A percentile compares a stretch with the other conserved stretches of the same genome.
phyloP scores from a whole-genome alignment of 2,888 invertebrate genomes.

The Aphidoletes aphidimyza region DNA sequence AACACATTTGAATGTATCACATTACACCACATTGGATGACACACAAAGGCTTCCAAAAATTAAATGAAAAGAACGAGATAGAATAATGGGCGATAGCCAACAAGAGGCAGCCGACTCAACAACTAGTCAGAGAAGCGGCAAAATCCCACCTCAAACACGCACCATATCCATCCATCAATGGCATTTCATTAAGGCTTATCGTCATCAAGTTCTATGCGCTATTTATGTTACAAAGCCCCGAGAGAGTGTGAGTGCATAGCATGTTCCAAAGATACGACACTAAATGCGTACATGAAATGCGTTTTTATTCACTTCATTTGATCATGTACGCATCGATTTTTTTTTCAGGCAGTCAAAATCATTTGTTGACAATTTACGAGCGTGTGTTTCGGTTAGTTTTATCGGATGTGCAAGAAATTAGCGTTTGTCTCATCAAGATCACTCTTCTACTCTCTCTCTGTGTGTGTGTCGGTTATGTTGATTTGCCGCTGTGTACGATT shows the following conservation, averaged over 20 bases:
- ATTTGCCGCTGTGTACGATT: background rate
- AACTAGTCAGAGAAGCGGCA: background rate
- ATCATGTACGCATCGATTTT: background rate
- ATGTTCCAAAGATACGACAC: background rate
- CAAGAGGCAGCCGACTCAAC: background rate
- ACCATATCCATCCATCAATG: slow-evolving; percentile 36
- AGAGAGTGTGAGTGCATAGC: too few relatives aligned
- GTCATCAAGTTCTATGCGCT: background rate
- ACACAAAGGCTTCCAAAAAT: background rate
- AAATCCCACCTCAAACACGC: slow-evolving; percentile 5
- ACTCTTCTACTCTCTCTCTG: background rate
- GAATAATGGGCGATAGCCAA: background rate
- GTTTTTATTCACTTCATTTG: slow-evolving; percentile 11
- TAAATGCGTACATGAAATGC: background rate
- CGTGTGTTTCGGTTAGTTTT: background rate
- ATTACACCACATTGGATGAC: background rate
- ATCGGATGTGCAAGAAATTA: background rate
- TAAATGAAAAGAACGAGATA: background rate
- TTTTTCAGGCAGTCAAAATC: background rate
- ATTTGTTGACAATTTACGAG: slow-evolving; percentile 17
- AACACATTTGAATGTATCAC: slow-evolving; percentile 17
- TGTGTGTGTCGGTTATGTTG: background rate
- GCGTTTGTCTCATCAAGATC: background rate
- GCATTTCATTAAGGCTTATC: slow-evolving; percentile 45
- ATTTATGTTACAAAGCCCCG: background rate